Percentiles rank a stretch among this genome's conserved stretches.
Evolutionary conservation across 2,797 vertebrate species (phyloP).

Genomic region (Sebastes alutus): DNA sequence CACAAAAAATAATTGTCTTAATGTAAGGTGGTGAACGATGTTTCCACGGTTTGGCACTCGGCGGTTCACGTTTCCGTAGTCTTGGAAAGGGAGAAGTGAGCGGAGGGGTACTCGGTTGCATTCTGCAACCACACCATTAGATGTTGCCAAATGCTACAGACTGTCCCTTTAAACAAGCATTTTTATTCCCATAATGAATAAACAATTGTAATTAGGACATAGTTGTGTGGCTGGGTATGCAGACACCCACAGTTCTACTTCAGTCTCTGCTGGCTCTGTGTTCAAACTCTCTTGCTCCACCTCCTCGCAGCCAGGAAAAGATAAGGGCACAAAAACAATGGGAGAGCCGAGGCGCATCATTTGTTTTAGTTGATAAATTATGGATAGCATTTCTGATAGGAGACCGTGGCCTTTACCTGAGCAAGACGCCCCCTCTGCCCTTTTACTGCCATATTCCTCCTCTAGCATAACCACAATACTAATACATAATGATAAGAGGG

Average conservation of each 20-base stretch:
- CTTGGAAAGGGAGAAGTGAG: too few relatives aligned
- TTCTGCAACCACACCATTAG: not conserved
- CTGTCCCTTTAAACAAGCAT: not conserved
- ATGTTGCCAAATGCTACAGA: not conserved
- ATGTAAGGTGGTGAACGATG: too few relatives aligned
- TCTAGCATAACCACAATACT: not conserved
- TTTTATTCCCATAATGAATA: not conserved
- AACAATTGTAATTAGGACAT: not conserved
- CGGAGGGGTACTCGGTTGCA: not conserved
- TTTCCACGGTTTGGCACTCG: too few relatives aligned
- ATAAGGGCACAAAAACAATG: constrained; percentile 62
- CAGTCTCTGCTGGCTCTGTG: constrained; percentile 25
- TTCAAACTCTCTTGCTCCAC: constrained; percentile 7
- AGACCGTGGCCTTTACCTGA: constrained; percentile 55
- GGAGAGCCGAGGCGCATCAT: constrained; percentile 43
- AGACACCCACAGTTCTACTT: not conserved
- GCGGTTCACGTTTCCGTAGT: too few relatives aligned
- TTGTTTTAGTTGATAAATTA: constrained; percentile 60
- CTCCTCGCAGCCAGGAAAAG: constrained; percentile 12
- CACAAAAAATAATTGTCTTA: too few relatives aligned
- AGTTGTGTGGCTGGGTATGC: not conserved
- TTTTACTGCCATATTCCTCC: constrained; percentile 5
- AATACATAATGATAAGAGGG: constrained; percentile 24
- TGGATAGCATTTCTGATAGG: constrained; percentile 45
- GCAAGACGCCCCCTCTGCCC: not conserved